Evolutionary conservation across 1,140 invertebrate genomes (phyloP).

Genomic region (Drosophila kurseongensis): DNA sequence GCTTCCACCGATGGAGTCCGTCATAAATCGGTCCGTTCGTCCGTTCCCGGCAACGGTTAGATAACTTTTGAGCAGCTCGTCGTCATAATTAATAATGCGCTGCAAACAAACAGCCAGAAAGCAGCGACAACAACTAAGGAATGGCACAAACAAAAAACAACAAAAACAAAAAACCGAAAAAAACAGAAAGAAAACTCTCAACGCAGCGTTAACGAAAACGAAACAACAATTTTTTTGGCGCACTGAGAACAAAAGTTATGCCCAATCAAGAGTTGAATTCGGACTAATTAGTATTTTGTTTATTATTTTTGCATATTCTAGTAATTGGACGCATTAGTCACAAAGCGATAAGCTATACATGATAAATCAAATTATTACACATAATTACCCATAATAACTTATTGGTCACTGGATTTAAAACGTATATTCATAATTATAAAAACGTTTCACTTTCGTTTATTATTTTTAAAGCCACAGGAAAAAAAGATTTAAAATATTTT

Average conservation of each 20-base stretch:
- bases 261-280: neutral
- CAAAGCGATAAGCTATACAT: neutral
- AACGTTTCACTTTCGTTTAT: no score
- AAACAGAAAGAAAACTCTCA: slow-evolving; percentile 40
- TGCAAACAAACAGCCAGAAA: slow-evolving; percentile 50
- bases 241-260: slow-evolving; percentile 16
- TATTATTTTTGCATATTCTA: no score
- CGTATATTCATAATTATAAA: no score
- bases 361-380: neutral
- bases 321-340: neutral
- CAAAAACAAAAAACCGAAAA: slow-evolving; percentile 25
- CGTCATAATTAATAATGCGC: slow-evolving; percentile 80
- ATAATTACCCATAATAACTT: neutral
- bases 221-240: slow-evolving; percentile 37
- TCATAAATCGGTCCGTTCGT: slow-evolving; percentile 2
- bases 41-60: slow-evolving; percentile 69
- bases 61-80: slow-evolving; percentile 72
- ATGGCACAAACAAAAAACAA: slow-evolving; percentile 47
- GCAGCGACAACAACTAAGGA: slow-evolving; percentile 41
- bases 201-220: slow-evolving; percentile 53
- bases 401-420: no score
- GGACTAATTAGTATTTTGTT: neutral
- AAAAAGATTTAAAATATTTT: no score
- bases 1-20: slow-evolving; percentile 13
- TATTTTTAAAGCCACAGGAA: no score